phyloP scores from a whole-genome alignment of 2,113 vertebrate genomes.

The Pyxicephalus adspersus region DNA sequence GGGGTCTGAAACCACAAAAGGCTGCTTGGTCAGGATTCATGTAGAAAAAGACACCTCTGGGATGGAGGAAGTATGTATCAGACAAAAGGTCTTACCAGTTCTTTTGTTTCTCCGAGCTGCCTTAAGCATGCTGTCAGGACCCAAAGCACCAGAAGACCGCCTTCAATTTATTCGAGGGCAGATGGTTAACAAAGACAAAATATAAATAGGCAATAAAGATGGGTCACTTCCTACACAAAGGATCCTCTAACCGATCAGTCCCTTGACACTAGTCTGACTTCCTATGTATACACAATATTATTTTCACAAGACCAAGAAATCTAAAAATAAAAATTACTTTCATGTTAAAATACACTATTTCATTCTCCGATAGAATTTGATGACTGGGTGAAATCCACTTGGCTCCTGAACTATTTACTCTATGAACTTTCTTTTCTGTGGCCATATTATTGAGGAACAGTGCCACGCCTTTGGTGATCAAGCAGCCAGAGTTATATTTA shows the following conservation, averaged over 20 bases:
- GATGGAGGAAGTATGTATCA: constrained; percentile 42
- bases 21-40: constrained; percentile 32
- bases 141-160: constrained; percentile 44
- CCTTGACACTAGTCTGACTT: constrained; percentile 6
- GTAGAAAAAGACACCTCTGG: constrained; percentile 48
- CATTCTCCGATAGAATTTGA: no score
- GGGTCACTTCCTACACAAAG: constrained; percentile 26
- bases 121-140: constrained; percentile 29
- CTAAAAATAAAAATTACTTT: no score
- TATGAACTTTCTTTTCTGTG: no score
- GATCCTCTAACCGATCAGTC: constrained; percentile 18
- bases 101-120: constrained; percentile 38
- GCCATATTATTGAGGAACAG: no score
- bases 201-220: constrained; percentile 47
- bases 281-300: not conserved
- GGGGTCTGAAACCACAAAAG: constrained; percentile 52
- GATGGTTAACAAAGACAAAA: constrained; percentile 50
- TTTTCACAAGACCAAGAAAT: not conserved
- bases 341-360: no score
- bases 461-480: no score
- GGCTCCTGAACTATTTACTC: no score
- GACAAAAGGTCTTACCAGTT: constrained; percentile 38
- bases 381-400: no score
- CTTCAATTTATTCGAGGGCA: constrained; percentile 34
- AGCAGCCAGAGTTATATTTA: no score